Evolutionary conservation across 1,140 invertebrate species (phyloP).

Genomic region (Lycorma delicatula): DNA sequence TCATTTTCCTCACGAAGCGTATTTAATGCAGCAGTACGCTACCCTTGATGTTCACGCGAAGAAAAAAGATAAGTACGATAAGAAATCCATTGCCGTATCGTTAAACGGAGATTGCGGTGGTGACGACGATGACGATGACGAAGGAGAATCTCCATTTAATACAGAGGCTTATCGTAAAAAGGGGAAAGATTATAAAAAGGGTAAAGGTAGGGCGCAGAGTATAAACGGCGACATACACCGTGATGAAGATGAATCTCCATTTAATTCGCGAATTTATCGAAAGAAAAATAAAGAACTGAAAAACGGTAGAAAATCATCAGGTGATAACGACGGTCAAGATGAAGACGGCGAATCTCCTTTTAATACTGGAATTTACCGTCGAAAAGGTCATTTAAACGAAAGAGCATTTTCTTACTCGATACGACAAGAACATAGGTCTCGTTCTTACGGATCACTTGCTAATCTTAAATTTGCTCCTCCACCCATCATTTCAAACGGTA

Average conservation of each 20-base stretch:
- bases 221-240: constrained; percentile 34
- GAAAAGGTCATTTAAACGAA: constrained; percentile 88
- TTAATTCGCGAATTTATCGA: constrained; percentile 73
- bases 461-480: constrained; percentile 71
- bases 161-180: constrained; percentile 4
- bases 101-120: constrained; percentile 23
- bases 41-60: constrained; percentile 38
- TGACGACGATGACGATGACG: constrained; percentile 23
- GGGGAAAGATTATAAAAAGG: constrained; percentile 19
- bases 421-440: constrained; percentile 79
- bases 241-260: constrained; percentile 57
- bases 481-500: constrained; percentile 35
- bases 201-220: constrained; percentile 9
- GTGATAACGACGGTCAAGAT: constrained; percentile 20
- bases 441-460: constrained; percentile 81
- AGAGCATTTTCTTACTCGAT: constrained; percentile 90
- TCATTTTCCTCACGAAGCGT: constrained; percentile 52
- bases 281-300: constrained; percentile 46
- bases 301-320: constrained; percentile 11
- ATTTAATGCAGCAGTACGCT: constrained; percentile 50
- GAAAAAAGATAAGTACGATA: constrained; percentile 35
- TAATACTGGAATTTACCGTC: constrained; percentile 77
- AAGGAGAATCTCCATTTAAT: not conserved
- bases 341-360: constrained; percentile 57
- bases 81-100: constrained; percentile 33